A percentile compares a stretch with the other conserved stretches of the same genome.
Evolutionary conservation across 1,140 invertebrate genomes (phyloP).

Genomic region (Drosophila tsacasi): DNA sequence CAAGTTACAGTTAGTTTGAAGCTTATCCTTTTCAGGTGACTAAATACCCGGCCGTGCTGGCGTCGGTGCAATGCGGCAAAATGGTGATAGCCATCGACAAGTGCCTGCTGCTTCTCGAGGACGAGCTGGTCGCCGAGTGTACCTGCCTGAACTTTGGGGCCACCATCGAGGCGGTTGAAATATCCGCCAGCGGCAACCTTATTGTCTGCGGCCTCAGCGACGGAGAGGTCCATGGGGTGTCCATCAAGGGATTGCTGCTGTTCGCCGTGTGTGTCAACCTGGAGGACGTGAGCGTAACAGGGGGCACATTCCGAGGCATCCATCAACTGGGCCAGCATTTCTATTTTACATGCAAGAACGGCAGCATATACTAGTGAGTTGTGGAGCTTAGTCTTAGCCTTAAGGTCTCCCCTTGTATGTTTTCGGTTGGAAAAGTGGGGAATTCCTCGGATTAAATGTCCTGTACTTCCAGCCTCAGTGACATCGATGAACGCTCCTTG

Average conservation of each 20-base stretch:
- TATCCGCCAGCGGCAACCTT: constrained; percentile 71
- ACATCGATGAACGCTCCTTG: constrained; percentile 68
- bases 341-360: constrained; percentile 73
- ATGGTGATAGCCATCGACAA: constrained; percentile 80
- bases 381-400: neutral
- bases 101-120: constrained; percentile 75
- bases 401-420: neutral
- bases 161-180: constrained; percentile 71
- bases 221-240: constrained; percentile 80
- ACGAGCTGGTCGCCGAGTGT: constrained; percentile 77
- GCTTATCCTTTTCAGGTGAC: constrained; percentile 46
- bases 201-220: constrained; percentile 78
- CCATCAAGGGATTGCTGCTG: constrained; percentile 69
- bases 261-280: constrained; percentile 69
- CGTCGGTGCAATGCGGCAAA: constrained; percentile 71
- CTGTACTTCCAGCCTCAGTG: constrained; percentile 49
- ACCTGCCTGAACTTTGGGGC: constrained; percentile 67
- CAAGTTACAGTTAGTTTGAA: constrained; percentile 8
- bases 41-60: constrained; percentile 62
- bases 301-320: constrained; percentile 63
- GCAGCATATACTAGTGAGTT: constrained; percentile 73
- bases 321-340: constrained; percentile 65
- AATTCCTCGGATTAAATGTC: neutral
- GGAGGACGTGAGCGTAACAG: constrained; percentile 64
- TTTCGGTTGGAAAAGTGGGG: neutral